phyloP scores from a whole-genome alignment of 2,113 vertebrate species.

The Oncorhynchus gorbuscha region DNA sequence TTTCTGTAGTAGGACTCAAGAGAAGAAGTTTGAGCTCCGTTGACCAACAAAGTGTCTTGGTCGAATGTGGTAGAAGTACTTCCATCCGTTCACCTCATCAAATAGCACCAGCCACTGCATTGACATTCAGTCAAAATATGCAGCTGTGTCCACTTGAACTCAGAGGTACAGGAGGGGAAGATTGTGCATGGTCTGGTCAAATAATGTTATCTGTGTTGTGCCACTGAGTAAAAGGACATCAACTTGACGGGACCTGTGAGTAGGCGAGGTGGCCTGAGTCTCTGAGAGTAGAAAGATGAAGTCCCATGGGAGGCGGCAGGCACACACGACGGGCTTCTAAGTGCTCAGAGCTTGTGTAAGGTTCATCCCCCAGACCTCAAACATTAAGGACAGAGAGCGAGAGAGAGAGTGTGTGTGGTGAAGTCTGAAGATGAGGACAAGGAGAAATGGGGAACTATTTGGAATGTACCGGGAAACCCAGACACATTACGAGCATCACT shows the following conservation, averaged over 20 bases:
- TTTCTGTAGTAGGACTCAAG: too few relatives aligned
- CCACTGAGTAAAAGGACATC: conserved; percentile 16
- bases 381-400: conserved; percentile 23
- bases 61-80: not conserved
- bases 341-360: conserved; percentile 37
- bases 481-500: not conserved
- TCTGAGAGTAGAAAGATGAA: conserved; percentile 9
- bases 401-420: not conserved
- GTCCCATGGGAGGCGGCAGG: conserved; percentile 20
- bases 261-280: not conserved
- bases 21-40: too few relatives aligned
- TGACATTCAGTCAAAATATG: not conserved
- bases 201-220: conserved; percentile 3
- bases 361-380: conserved; percentile 36
- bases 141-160: not conserved
- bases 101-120: not conserved
- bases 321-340: conserved; percentile 31
- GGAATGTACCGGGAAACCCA: conserved; percentile 1
- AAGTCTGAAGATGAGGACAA: conserved; percentile 23
- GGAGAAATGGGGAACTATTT: conserved; percentile 11
- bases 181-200: conserved; percentile 1
- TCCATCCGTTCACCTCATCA: not conserved
- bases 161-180: not conserved
- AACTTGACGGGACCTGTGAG: conserved; percentile 18
- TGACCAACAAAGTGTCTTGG: not conserved